Evolutionary conservation across 2,888 invertebrate genomes (phyloP), one percentile per base, ranked within the genome.

Genomic region (Fragum fragum): DNA sequence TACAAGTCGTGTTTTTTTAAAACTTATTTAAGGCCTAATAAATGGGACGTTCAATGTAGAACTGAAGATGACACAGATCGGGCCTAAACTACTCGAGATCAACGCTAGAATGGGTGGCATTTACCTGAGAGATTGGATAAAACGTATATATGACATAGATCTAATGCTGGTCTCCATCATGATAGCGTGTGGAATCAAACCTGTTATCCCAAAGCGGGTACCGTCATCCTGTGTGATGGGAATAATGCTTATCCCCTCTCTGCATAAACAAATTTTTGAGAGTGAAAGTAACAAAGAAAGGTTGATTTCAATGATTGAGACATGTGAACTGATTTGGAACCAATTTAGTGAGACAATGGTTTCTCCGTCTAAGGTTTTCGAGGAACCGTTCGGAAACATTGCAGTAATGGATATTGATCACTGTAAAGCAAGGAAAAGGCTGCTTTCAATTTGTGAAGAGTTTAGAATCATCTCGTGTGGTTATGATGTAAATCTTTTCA

Each of bases 61-160:
- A 69, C 63, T 90, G 73, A 88, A 79, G 53, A 88, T 89, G 90
- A 89, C 88, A 1, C 68, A 69, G 36, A 79, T 75, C 1, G 90
- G 90, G 32, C 90, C 90, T 28, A 90, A 89, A 66, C 74, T 90
- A 47, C 73, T 89, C 9, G 89, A 90, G 71, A 89, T 90, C 28
- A 90, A 90, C 59, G 87, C 88, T 1, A 73, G 90, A 63, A 89
- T 89, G 89, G 89, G 89, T 0, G 90, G 90, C 0, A 87, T 87
- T 69, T 87, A 89, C 72, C 73, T 86, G 1, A 73, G 88, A 16
- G 87, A 90, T 47, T 90, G 88, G 89, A 85, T 90, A n/a, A 76
- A 77, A 21, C n/a, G 26, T 1, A 80, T 87, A 7, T 89, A 88
- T 63, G 78, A 75, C 16, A 77, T 87, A 1, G 87, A 89, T 61